A percentile compares a stretch with the other conserved stretches of the same genome.
phyloP scores from a whole-genome alignment of 2,113 vertebrate species.

The Micromys minutus region DNA sequence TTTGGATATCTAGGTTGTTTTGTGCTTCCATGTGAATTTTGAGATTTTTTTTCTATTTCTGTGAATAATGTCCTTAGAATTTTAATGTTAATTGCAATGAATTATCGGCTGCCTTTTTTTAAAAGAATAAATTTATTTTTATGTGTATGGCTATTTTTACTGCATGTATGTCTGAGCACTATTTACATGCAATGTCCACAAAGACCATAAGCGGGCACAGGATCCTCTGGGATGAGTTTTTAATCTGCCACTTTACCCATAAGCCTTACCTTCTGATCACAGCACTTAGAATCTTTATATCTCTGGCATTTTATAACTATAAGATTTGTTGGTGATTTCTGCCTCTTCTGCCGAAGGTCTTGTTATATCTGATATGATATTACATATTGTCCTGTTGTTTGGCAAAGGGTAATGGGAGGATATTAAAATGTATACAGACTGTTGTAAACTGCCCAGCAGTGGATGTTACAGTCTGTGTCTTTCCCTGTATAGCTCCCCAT shows the following conservation, averaged over 20 bases:
- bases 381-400: neutral
- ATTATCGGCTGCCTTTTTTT: neutral
- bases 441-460: neutral
- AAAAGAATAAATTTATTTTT: neutral
- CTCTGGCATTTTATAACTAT: neutral
- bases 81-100: neutral
- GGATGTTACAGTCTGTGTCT: neutral
- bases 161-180: neutral
- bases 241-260: neutral
- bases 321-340: constrained; percentile 19
- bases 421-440: constrained; percentile 11
- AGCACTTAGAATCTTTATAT: constrained; percentile 19
- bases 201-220: neutral
- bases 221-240: neutral
- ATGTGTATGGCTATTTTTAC: neutral
- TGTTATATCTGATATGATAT: neutral
- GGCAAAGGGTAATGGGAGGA: neutral
- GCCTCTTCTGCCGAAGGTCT: neutral
- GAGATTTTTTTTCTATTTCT: neutral
- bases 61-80: neutral
- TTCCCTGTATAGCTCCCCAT: constrained; percentile 9
- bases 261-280: neutral
- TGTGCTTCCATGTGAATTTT: neutral
- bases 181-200: neutral
- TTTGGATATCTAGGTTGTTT: neutral